A percentile compares a stretch with the other conserved stretches of the same genome.
These are phyloP conservation scores for Aradus depressus DNA, from an alignment of 2,888 invertebrate genomes.

Conservation along the genomic window DNA sequence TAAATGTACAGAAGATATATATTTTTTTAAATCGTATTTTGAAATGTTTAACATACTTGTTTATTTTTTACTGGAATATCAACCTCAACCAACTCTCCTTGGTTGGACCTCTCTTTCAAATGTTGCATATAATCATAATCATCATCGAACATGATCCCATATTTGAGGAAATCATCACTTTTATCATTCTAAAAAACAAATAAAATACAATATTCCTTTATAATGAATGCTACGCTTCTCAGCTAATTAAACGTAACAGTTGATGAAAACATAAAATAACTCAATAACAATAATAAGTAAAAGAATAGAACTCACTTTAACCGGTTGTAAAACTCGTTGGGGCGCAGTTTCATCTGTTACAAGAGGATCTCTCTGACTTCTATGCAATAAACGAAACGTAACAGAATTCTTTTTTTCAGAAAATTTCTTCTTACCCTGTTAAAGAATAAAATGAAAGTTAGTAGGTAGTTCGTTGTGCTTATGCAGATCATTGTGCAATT, in stretches of 20 bases:
- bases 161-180: constrained; percentile 64
- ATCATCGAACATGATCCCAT: constrained; percentile 87
- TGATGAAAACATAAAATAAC: not conserved
- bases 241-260: too few species aligned
- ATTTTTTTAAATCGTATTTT: not conserved
- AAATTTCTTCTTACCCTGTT: constrained; percentile 66
- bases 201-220: not conserved
- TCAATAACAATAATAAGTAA: not conserved
- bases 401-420: constrained; percentile 86
- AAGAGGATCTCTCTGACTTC: constrained; percentile 88
- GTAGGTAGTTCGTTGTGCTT: too few species aligned
- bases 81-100: constrained; percentile 4
- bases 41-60: constrained; percentile 1
- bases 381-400: constrained; percentile 83
- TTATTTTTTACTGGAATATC: not conserved
- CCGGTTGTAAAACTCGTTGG: constrained; percentile 57
- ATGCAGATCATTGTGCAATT: too few species aligned
- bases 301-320: constrained; percentile 10
- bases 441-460: constrained; percentile 24
- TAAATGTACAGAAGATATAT: not conserved
- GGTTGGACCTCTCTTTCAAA: constrained; percentile 38
- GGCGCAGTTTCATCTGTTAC: constrained; percentile 80
- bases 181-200: constrained; percentile 27
- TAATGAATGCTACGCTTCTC: too few species aligned
- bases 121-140: constrained; percentile 93